Percentiles rank a stretch among this genome's conserved stretches.
These are phyloP conservation scores for Drosophila pseudotalamancana DNA, from an alignment of 2,888 invertebrate species.

Conservation along the genomic window DNA sequence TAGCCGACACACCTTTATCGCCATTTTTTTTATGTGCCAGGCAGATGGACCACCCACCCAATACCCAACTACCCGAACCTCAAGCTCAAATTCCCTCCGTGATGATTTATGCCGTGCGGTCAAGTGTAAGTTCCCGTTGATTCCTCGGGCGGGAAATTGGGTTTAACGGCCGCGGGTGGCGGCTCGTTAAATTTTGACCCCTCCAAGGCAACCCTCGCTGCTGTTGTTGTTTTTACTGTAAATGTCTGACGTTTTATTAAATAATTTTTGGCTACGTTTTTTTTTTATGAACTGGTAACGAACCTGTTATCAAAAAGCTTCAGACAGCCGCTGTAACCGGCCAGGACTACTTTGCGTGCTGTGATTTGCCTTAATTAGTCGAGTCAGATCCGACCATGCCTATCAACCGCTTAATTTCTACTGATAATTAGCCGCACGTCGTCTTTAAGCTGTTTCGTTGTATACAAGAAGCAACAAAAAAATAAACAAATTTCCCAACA, in stretches of 20 bases:
- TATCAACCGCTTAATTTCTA: conserved; percentile 35
- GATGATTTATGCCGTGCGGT: conserved; percentile 75
- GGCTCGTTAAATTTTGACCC: conserved; percentile 74
- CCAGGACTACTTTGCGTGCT: conserved; percentile 60
- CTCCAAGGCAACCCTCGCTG: conserved; percentile 35
- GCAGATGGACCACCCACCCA: conserved; percentile 38
- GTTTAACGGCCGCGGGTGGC: conserved; percentile 68
- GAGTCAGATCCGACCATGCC: conserved; percentile 33
- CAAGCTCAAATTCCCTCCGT: conserved; percentile 27
- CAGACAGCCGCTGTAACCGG: conserved; percentile 18
- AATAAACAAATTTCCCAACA: conserved; percentile 16
- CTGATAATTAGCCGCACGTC: conserved; percentile 47
- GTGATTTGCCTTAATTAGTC: conserved; percentile 76
- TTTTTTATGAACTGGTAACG: conserved; percentile 68
- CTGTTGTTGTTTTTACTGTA: conserved; percentile 7
- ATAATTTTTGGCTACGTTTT: conserved; percentile 55
- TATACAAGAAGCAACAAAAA: neutral
- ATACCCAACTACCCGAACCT: conserved; percentile 2
- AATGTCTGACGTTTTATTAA: conserved; percentile 66
- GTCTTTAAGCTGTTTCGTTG: conserved; percentile 28
- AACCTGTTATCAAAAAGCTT: conserved; percentile 47
- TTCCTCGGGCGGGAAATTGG: conserved; percentile 70
- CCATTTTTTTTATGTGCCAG: conserved; percentile 61
- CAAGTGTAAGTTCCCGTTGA: conserved; percentile 74
- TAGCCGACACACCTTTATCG: conserved; percentile 60